Conservation (phyloP, 2,888 invertebrate species). For the Andrena dorsata region DNA sequence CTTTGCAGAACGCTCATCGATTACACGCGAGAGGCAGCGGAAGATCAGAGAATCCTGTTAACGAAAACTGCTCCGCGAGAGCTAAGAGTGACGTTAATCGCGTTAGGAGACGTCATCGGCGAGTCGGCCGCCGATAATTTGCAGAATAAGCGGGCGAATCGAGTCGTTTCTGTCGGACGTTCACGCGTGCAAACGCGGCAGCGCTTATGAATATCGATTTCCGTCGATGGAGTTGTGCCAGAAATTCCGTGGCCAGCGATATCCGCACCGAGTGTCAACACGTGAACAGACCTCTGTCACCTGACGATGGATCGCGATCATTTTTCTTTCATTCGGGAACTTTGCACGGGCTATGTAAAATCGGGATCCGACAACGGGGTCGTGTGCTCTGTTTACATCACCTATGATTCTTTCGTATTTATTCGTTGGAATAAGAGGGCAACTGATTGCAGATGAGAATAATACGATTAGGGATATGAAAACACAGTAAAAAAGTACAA, state of each 20-base stretch:
- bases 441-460: no score
- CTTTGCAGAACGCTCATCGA: no score
- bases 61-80: neutral
- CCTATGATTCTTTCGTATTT: no score
- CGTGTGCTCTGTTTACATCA: no score
- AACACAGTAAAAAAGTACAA: no score
- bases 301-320: neutral
- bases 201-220: slow-evolving; percentile 49
- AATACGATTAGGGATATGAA: no score
- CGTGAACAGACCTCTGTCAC: no score
- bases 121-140: neutral
- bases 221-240: slow-evolving; percentile 33
- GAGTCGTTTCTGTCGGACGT: slow-evolving; percentile 10
- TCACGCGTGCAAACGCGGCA: slow-evolving; percentile 3
- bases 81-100: neutral
- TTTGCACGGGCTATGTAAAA: no score
- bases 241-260: slow-evolving; percentile 39
- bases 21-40: neutral
- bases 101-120: neutral
- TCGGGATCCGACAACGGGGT: no score
- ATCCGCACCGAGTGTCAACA: neutral
- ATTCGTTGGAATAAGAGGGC: no score
- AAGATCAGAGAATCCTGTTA: neutral
- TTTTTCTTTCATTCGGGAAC: neutral
- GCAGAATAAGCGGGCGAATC: slow-evolving; percentile 8